Conservation (phyloP, 2,888 invertebrate genomes). For the Mesochorus sp. region DNA sequence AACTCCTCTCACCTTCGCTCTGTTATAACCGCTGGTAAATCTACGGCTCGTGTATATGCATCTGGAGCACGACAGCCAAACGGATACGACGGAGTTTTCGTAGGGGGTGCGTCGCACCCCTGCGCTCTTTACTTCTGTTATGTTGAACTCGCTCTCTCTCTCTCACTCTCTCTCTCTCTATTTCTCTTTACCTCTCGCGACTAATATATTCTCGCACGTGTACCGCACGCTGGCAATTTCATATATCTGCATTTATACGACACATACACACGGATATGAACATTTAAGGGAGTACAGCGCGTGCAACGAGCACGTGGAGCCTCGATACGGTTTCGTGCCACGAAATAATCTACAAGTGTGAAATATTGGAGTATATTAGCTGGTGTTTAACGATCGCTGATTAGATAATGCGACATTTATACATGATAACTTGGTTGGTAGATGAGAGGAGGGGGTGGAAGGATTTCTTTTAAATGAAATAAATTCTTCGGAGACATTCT, state of each 20-base stretch:
- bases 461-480: too few species aligned
- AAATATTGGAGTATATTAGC: too few species aligned
- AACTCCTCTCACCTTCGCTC: slow-evolving; percentile 30
- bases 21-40: slow-evolving; percentile 41
- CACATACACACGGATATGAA: not conserved
- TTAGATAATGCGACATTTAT: too few species aligned
- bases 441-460: too few species aligned
- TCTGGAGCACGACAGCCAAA: slow-evolving; percentile 31
- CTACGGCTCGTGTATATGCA: slow-evolving; percentile 20
- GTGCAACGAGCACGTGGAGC: slow-evolving; percentile 1
- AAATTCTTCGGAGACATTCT: too few species aligned
- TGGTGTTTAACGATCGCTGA: too few species aligned
- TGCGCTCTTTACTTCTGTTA: slow-evolving; percentile 25
- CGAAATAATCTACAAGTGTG: too few species aligned
- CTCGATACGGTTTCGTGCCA: too few species aligned
- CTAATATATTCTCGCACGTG: slow-evolving; percentile 27
- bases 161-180: not conserved
- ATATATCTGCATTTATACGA: slow-evolving; percentile 2
- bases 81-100: slow-evolving; percentile 30
- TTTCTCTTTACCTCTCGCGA: not conserved
- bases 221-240: slow-evolving; percentile 26
- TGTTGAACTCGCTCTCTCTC: slow-evolving; percentile 7
- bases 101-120: slow-evolving; percentile 3
- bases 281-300: too few species aligned
- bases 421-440: too few species aligned